These are phyloP conservation scores for Neria commutata DNA, from an alignment of 2,888 invertebrate genomes.

Conservation along the genomic window DNA sequence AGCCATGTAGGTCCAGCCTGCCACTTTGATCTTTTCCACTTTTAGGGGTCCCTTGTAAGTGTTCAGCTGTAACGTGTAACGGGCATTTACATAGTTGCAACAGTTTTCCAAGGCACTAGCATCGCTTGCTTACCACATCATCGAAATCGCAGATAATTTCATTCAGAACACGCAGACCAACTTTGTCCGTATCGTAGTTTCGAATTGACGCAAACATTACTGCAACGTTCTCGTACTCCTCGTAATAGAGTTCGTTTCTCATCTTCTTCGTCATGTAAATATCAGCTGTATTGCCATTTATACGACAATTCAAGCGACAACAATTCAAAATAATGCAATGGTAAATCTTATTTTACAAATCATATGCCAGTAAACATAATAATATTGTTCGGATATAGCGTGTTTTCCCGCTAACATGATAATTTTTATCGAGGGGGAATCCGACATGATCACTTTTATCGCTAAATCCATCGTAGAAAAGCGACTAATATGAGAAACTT, in stretches of 20 bases:
- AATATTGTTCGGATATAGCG: too few species aligned
- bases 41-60: constrained; percentile 66
- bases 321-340: background rate
- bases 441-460: too few species aligned
- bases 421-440: too few species aligned
- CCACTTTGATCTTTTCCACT: constrained; percentile 96
- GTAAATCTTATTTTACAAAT: too few species aligned
- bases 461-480: too few species aligned
- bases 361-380: too few species aligned
- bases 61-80: constrained; percentile 64
- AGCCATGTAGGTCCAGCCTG: constrained; percentile 97
- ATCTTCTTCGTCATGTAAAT: constrained; percentile 75
- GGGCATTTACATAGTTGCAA: background rate
- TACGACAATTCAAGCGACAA: too few species aligned
- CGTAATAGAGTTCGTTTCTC: constrained; percentile 81
- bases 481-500: too few species aligned
- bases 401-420: too few species aligned
- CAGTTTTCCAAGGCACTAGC: background rate
- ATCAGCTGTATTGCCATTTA: constrained; percentile 67
- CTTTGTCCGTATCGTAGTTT: constrained; percentile 73
- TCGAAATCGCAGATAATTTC: constrained; percentile 94
- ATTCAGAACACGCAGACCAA: constrained; percentile 77
- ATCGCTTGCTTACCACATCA: constrained; percentile 67
- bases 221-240: constrained; percentile 86
- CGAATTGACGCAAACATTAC: constrained; percentile 97